Evolutionary conservation across 2,113 vertebrate genomes (phyloP).

Genomic region (Leucoraja erinaceus): DNA sequence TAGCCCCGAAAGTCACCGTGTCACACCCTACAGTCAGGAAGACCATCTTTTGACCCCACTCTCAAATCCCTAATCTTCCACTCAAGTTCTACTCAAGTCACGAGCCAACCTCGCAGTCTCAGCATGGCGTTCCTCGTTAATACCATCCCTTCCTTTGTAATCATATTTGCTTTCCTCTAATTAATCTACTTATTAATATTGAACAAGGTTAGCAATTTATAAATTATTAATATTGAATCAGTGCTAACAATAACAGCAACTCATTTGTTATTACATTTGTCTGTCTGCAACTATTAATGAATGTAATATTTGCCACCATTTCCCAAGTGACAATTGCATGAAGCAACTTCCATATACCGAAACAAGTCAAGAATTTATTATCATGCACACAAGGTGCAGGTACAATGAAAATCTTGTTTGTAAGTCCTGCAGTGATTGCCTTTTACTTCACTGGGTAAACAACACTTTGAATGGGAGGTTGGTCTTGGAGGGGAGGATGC

Average conservation of each 20-base stretch:
- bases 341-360: neutral
- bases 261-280: constrained; percentile 30
- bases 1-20: neutral
- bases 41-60: neutral
- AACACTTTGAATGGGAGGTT: too few relatives aligned
- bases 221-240: constrained; percentile 33
- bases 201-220: constrained; percentile 31
- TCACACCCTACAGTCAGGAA: neutral
- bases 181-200: constrained; percentile 3
- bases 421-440: too few relatives aligned
- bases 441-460: too few relatives aligned
- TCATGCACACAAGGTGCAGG: too few relatives aligned
- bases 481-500: too few relatives aligned
- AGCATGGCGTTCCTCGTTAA: neutral
- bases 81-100: neutral
- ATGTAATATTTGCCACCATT: neutral
- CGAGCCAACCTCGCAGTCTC: neutral
- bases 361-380: too few relatives aligned
- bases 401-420: too few relatives aligned
- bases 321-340: neutral
- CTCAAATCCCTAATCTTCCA: neutral
- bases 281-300: constrained; percentile 25
- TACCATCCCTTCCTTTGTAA: neutral
- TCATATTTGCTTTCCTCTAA: neutral
- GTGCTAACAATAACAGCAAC: constrained; percentile 7